Evolutionary conservation across 92 coral and sea anemone species (phyloP).

Genomic region (Umimayanthus kanabou): DNA sequence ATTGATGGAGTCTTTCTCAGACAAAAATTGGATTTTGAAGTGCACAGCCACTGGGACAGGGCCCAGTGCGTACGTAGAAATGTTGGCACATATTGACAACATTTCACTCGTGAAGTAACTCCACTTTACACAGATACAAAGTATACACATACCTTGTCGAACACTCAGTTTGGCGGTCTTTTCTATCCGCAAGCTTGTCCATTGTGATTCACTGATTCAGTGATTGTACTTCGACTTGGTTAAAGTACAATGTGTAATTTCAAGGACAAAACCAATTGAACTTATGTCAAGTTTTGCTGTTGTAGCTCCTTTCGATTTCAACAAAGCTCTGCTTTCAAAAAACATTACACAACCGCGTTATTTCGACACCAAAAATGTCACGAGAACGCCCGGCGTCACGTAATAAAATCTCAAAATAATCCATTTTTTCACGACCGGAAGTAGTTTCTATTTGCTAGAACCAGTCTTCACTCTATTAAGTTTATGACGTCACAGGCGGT

Average conservation of each 20-base stretch:
- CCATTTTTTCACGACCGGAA: not conserved
- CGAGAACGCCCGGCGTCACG: slow-evolving; percentile 2
- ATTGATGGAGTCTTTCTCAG: too few species aligned
- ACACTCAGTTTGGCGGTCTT: not conserved
- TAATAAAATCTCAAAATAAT: too few species aligned
- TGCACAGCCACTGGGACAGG: too few species aligned
- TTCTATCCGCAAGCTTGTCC: not conserved
- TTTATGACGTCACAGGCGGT: slow-evolving; percentile 58
- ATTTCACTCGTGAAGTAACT: not conserved
- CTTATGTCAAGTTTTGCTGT: too few species aligned
- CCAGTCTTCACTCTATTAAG: slow-evolving; percentile 58
- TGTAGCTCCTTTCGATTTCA: not conserved
- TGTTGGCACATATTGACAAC: too few species aligned
- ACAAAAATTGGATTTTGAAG: too few species aligned
- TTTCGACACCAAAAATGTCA: slow-evolving; percentile 6
- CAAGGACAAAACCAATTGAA: too few species aligned
- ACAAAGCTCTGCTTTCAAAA: not conserved
- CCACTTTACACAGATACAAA: not conserved
- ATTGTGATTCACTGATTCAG: too few species aligned
- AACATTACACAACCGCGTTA: not conserved
- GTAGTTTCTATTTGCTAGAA: slow-evolving; percentile 12
- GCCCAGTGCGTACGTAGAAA: too few species aligned
- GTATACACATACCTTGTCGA: not conserved
- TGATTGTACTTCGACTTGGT: not conserved
- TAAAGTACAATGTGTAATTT: too few species aligned